A percentile compares a stretch with the other conserved stretches of the same genome.
phyloP scores from a whole-genome alignment of 1,140 invertebrate species.

The Zeugodacus cucurbitae region DNA sequence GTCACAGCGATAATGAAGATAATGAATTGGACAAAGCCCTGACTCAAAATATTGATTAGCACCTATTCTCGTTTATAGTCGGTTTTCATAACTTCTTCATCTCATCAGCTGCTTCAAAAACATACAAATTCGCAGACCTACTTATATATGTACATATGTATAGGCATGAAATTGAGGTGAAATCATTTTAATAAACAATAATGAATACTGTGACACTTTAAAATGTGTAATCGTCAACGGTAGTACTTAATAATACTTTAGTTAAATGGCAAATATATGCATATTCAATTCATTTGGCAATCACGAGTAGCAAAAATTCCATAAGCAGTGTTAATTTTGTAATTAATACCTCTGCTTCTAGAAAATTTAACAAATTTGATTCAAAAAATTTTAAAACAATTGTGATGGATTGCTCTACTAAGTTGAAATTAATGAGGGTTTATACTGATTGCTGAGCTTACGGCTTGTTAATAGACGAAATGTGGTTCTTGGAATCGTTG shows the following conservation, averaged over 20 bases:
- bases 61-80: background rate
- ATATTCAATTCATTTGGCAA: background rate
- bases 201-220: too few species aligned
- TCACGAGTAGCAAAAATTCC: background rate
- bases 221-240: background rate
- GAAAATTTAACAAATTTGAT: too few species aligned
- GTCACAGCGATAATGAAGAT: constrained; percentile 1
- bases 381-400: too few species aligned
- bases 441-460: too few species aligned
- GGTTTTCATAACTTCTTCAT: background rate
- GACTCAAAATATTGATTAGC: background rate
- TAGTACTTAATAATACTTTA: background rate
- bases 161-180: background rate
- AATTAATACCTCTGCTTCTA: background rate
- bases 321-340: background rate
- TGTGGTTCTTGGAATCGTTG: too few species aligned
- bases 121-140: background rate
- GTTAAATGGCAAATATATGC: background rate
- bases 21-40: background rate
- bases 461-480: too few species aligned
- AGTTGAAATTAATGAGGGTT: too few species aligned
- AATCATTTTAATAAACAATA: too few species aligned
- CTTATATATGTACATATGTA: background rate
- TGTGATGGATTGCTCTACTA: too few species aligned
- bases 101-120: background rate